Percentiles rank a stretch among this genome's conserved stretches.
These are phyloP conservation scores for Amazona vittata DNA, from an alignment of 2,113 vertebrate species.

Conservation along the genomic window DNA sequence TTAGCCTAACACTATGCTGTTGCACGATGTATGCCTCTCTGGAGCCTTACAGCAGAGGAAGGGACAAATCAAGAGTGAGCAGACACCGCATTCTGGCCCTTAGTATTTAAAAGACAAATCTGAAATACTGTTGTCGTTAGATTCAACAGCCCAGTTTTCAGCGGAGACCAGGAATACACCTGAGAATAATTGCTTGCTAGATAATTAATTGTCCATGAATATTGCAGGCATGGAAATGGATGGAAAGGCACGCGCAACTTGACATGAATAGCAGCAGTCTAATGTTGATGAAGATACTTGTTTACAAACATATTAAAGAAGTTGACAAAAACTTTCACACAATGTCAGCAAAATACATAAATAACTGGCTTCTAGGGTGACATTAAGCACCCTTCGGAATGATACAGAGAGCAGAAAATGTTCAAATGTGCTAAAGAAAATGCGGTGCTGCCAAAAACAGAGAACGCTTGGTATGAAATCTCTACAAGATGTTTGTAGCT, in stretches of 20 bases:
- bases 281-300: background rate
- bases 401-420: background rate
- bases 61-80: background rate
- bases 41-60: background rate
- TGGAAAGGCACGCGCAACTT: background rate
- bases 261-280: background rate
- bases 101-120: background rate
- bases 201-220: background rate
- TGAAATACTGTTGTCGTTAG: background rate
- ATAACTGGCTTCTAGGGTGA: background rate
- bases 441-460: background rate
- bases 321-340: background rate
- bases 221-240: background rate
- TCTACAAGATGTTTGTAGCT: background rate
- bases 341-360: background rate
- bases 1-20: background rate
- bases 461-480: background rate
- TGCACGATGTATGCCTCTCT: background rate
- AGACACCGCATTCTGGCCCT: background rate
- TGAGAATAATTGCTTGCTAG: background rate
- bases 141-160: background rate
- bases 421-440: background rate
- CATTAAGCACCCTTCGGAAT: background rate
- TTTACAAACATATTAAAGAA: background rate
- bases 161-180: background rate